These are phyloP conservation scores for Eudasyphora cyanicolor DNA, from an alignment of 2,888 invertebrate genomes.

Conservation along the genomic window DNA sequence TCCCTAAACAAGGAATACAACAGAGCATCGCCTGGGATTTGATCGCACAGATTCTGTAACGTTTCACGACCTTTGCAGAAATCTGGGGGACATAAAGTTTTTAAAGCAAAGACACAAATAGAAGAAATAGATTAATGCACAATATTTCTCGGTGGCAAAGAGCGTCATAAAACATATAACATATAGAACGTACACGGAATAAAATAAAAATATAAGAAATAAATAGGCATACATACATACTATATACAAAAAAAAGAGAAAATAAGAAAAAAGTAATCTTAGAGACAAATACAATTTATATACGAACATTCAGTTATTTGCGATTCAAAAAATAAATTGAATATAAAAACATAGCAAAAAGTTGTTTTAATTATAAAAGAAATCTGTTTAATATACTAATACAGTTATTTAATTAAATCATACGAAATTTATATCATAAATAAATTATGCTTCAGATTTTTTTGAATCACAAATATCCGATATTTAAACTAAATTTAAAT, in stretches of 20 bases:
- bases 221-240: neutral
- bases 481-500: constrained; percentile 45
- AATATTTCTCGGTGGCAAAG: constrained; percentile 69
- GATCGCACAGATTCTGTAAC: constrained; percentile 89
- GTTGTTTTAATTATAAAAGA: too few relatives aligned
- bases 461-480: constrained; percentile 52
- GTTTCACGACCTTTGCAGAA: constrained; percentile 83
- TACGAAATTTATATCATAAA: too few relatives aligned
- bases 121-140: constrained; percentile 78
- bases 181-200: constrained; percentile 9
- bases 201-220: neutral
- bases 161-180: constrained; percentile 12
- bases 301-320: neutral
- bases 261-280: constrained; percentile 30
- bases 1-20: constrained; percentile 94
- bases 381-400: too few relatives aligned
- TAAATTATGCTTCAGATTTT: neutral
- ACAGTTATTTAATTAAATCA: too few relatives aligned
- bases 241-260: constrained; percentile 16
- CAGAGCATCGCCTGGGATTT: constrained; percentile 93
- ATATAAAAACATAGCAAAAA: too few relatives aligned
- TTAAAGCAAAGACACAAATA: constrained; percentile 72
- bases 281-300: constrained; percentile 27
- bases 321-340: constrained; percentile 27
- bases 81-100: constrained; percentile 80